Base-by-base conservation (phyloP, 2,888 invertebrate genomes). In the Heliconius hortense region DNA sequence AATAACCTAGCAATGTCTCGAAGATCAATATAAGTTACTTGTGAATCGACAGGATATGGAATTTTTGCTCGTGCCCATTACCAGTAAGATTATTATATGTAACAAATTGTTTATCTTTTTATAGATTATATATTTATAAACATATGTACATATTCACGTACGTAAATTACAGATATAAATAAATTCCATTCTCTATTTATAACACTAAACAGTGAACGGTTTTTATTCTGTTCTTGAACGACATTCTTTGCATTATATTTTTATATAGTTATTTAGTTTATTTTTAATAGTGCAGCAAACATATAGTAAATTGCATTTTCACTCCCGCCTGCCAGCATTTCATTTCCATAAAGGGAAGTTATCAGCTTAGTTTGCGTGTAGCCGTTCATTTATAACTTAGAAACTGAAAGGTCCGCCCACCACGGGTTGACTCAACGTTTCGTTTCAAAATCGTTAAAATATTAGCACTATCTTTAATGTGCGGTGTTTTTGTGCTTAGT, bases 281-380 rank as follows among this genome's bases (percentile, higher is more conserved):
- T 66, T 66, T 66, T 66, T 66, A 66, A 24, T 43, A 18, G 7
- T 66, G 31, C 53, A 53, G 15, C 53, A 11, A 26, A 39, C 26
- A 62, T 60, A 60, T 21, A 60, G 11, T 71, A 62, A 71, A 80
- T 83, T 77, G 74, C 75, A 80, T 82, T 80, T 75, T 71, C 76
- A 79, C 79, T 80, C 81, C 75, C 71, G 80, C 74, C 79, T 82
- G 82, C 81, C 80, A 79, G 77, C 74, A 81, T 83, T 83, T 82
- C 78, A 83, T 86, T 86, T 82, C 80, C 82, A 84, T 83, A 81
- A 82, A 83, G 80, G 82, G 81, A 71, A 56, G 73, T 79, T 75
- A 76, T 81, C 81, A 72, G 75, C 56, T 74, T 64, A 71, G 73
- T 76, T 75, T 70, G 75, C 78, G 75, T 76, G 76, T 62, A 72